Evolutionary conservation across 2,888 invertebrate genomes (phyloP).

Genomic region (Cephalotes varians): DNA sequence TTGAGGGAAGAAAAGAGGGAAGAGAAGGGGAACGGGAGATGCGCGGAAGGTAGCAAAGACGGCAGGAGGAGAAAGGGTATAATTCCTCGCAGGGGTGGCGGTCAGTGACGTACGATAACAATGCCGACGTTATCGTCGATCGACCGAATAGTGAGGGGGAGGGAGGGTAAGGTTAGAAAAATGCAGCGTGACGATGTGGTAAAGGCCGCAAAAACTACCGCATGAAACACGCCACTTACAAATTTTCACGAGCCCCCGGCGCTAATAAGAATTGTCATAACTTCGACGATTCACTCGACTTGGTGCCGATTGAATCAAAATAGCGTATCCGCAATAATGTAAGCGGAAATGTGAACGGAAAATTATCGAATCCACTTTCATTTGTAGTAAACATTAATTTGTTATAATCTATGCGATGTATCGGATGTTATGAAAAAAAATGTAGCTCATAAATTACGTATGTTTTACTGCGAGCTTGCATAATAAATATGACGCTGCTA

Average conservation of each 20-base stretch:
- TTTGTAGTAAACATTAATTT: neutral
- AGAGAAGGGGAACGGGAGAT: neutral
- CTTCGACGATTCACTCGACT: neutral
- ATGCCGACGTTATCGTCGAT: conserved; percentile 25
- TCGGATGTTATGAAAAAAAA: neutral
- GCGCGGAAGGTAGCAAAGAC: neutral
- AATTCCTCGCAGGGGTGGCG: conserved; percentile 32
- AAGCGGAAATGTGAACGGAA: neutral
- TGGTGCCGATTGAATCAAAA: neutral
- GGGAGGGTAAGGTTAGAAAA: conserved; percentile 12
- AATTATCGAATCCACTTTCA: neutral
- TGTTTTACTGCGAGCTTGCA: neutral
- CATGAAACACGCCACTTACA: neutral
- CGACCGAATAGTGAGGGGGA: conserved; percentile 13
- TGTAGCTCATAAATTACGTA: neutral
- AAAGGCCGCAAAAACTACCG: neutral
- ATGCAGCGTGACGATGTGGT: neutral
- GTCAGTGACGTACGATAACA: conserved; percentile 55
- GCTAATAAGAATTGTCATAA: neutral
- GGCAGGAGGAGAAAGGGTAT: conserved; percentile 10
- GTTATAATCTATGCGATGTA: neutral
- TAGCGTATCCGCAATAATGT: neutral
- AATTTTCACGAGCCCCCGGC: neutral
- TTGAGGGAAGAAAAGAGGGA: conserved; percentile 24
- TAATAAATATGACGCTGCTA: neutral